Base-by-base conservation (phyloP, 2,888 invertebrate species). In the Drosophila testacea region DNA sequence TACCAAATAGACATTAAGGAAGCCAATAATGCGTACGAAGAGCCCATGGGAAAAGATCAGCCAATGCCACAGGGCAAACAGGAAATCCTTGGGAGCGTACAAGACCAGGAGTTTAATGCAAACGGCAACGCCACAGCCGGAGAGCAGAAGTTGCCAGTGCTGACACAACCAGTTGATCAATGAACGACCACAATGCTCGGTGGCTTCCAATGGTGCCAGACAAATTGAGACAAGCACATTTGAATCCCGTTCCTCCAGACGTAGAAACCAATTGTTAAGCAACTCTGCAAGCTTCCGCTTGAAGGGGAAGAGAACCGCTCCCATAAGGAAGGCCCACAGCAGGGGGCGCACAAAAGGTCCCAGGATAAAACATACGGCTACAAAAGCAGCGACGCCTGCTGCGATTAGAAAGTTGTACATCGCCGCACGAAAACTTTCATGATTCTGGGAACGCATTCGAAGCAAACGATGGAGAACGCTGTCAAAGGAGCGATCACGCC, bases 301-400 rank as follows among this genome's bases (percentile, higher is more conserved):
- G 90, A 98, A 96, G 0, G 99, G 99, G 92, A 98, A 98, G n/a
- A 99, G 94, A 41, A 98, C 96, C 0, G 98, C 98, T n/a, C 99
- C 99, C 87, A 98, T 97, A 36, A 99, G 93, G 63, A 98, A 93
- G 0, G 99, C 98, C 99, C 99, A 99, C 81, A 99, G 94, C 59
- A 99, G 93, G 0, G 99, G 98, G 80, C 97, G 96, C 38, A 99
- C 95, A 92, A 98, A 99, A 0, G 98, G 98, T 85, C 97, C 96
- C 34, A 98, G 93, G 78, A 97, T 96, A 73, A 97, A 94, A 92
- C 96, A 98, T 6, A 98, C 94, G 1, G 96, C 96, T 0, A 90
- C 90, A 68, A 92, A 91, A 4, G 93, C 92, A 34, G 81, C 91
- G 7, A 93, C 73, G 4, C 92, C 92, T 1, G 91, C 91, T 27